phyloP scores from a whole-genome alignment of 2,888 invertebrate species.

The Lithophane leautieri region DNA sequence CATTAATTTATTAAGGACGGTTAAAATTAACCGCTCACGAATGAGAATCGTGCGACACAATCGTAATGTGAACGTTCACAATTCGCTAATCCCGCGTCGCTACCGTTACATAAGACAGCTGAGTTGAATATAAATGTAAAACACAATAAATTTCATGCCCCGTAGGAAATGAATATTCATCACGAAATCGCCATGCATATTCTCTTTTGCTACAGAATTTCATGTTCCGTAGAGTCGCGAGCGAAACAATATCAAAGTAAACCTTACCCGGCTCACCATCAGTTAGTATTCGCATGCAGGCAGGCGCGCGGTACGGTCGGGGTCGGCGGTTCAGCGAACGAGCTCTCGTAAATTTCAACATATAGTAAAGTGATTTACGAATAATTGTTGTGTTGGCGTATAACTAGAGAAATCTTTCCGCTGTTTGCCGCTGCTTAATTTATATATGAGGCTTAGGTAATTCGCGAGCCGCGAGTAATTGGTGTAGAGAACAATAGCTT shows the following conservation, averaged over 20 bases:
- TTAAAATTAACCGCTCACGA: conserved; percentile 84
- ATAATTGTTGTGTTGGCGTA: conserved; percentile 91
- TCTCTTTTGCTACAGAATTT: conserved; percentile 88
- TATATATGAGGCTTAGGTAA: conserved; percentile 91
- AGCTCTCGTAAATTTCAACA: conserved; percentile 90
- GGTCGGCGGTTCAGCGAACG: conserved; percentile 80
- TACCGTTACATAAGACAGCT: conserved; percentile 90
- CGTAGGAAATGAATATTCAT: conserved; percentile 91
- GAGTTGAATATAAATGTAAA: conserved; percentile 91
- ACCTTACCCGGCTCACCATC: conserved; percentile 79
- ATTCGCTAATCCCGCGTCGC: conserved; percentile 90
- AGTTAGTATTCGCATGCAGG: conserved; percentile 80
- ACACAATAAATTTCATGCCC: conserved; percentile 91
- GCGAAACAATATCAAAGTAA: conserved; percentile 74
- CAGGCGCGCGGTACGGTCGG: conserved; percentile 75
- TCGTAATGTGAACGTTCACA: conserved; percentile 87
- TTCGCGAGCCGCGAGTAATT: conserved; percentile 90
- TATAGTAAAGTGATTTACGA: conserved; percentile 91
- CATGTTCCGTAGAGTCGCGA: conserved; percentile 80
- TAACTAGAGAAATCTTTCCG: conserved; percentile 91
- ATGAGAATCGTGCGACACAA: conserved; percentile 82
- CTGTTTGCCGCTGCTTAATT: conserved; percentile 90
- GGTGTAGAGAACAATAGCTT: conserved; percentile 90
- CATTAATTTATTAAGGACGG: conserved; percentile 84
- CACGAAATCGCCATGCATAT: conserved; percentile 91